Conservation (phyloP, 2,113 vertebrate genomes). For the Procapra przewalskii region DNA sequence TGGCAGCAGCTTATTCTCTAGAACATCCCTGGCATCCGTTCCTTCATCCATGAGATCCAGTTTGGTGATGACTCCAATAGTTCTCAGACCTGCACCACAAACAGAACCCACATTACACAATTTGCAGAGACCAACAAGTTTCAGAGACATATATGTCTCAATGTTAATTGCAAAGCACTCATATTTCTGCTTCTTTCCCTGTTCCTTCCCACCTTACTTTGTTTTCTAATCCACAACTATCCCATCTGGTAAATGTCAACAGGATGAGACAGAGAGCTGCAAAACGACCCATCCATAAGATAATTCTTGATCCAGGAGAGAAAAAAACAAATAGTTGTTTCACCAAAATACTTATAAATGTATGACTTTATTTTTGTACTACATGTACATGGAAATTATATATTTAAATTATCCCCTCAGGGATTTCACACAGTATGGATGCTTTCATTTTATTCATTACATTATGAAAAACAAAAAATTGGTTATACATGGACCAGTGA, state of each 20-base stretch:
- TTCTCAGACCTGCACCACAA: conserved; percentile 85
- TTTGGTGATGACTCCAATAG: conserved; percentile 95
- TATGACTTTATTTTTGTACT: background rate
- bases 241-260: background rate
- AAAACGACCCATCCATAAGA: background rate
- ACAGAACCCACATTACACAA: background rate
- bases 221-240: background rate
- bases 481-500: background rate
- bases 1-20: conserved; percentile 94
- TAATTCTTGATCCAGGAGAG: background rate
- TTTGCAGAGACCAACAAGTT: background rate
- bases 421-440: background rate
- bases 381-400: background rate
- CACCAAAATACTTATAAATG: conserved; percentile 1
- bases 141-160: background rate
- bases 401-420: background rate
- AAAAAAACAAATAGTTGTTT: background rate
- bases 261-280: background rate
- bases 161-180: background rate
- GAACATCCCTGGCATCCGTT: conserved; percentile 89
- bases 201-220: background rate
- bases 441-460: background rate
- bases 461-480: background rate
- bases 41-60: conserved; percentile 96
- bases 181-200: background rate